phyloP scores from a whole-genome alignment of 2,888 invertebrate species.

The Myathropa florea region DNA sequence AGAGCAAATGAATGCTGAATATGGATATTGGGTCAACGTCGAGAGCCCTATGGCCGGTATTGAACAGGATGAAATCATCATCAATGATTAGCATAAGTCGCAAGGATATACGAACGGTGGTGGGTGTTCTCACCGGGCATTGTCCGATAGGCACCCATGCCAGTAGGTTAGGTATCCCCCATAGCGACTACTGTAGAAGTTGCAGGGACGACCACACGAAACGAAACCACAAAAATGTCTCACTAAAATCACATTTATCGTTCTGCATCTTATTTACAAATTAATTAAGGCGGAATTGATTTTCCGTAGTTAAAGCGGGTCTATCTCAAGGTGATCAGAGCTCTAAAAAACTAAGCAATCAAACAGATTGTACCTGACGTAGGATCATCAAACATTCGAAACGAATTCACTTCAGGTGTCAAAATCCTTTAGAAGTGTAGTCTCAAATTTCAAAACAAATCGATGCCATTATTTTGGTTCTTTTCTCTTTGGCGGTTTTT shows the following conservation, averaged over 20 bases:
- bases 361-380: background rate
- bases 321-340: background rate
- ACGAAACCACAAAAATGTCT: too few species aligned
- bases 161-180: too few species aligned
- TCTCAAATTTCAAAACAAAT: background rate
- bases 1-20: too few species aligned
- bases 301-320: background rate
- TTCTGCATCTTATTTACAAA: background rate
- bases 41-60: too few species aligned
- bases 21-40: too few species aligned
- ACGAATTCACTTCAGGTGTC: background rate
- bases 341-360: background rate
- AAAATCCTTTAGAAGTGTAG: background rate
- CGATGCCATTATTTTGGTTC: background rate
- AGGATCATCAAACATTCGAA: background rate
- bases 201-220: too few species aligned
- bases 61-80: too few species aligned
- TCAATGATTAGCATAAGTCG: too few species aligned
- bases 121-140: too few species aligned
- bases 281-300: background rate
- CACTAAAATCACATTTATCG: background rate
- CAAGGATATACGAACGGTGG: too few species aligned
- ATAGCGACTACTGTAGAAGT: too few species aligned
- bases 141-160: too few species aligned
- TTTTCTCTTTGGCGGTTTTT: background rate